Evolutionary conservation across 2,888 invertebrate species (phyloP), one percentile per base, ranked within the genome.

Genomic region (Chrysomela aeneicollis): DNA sequence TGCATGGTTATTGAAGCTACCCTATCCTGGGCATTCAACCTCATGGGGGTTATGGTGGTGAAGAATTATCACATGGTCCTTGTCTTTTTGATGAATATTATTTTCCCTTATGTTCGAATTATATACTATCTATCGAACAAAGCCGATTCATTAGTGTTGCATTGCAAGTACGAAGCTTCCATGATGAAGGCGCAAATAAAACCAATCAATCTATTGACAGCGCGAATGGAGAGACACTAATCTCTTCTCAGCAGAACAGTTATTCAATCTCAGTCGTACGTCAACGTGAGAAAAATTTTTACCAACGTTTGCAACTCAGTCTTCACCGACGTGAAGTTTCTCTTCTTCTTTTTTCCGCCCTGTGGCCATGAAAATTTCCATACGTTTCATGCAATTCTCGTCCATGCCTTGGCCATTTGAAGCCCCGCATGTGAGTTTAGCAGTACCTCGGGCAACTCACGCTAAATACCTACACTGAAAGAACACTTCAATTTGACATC

Each of bases 381-480:
- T 46, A 37, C 46, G 37, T 30, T 26, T 57, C 37, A 37, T 22
- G 55, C 19, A 21, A n/a, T 54, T 54, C 10, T 35, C 35, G 21
- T 57, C 35, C 49, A 47, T 35, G 57, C 47, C 35, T 35, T 47
- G 22, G n/a, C 52, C 52, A 53, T 63, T 65, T 54, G 58, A 59
- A 66, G 62, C 42, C 61, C 51, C 32, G 51, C 54, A 69, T 69
- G 69, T 54, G 60, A 71, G 68, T 71, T 66, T 62, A 64, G 63
- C 61, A 64, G 63, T 50, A 59, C 64, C 64, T 63, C 63, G 64
- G 66, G 71, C 71, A 64, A 67, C 64, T 62, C 69, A 65, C 61
- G 71, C 61, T 68, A 66, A 26, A 26, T 26, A 26, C 6, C 6
- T 26, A 26, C 26, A 26, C 26, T 26, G 26, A 26, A 26, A 26